Conservation (phyloP, 92 coral and sea anemone species). For the Palythoa heliodiscus region DNA sequence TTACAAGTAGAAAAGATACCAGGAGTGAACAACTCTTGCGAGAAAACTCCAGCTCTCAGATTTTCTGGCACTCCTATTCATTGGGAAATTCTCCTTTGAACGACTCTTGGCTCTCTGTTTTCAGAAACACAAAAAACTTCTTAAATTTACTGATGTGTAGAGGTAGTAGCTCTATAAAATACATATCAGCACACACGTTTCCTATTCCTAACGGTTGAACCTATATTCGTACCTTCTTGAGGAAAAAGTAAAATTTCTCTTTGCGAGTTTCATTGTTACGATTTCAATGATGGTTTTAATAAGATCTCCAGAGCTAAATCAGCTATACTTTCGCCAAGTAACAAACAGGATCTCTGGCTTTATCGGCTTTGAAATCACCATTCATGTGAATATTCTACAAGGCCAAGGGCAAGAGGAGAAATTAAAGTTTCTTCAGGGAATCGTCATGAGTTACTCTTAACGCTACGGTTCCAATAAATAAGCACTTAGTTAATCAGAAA, state of each 20-base stretch:
- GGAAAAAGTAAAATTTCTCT: neutral
- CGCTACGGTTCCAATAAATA: neutral
- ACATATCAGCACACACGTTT: neutral
- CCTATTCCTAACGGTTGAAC: neutral
- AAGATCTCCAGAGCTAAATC: neutral
- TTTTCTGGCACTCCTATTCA: constrained; percentile 7
- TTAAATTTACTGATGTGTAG: neutral
- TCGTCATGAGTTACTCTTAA: neutral
- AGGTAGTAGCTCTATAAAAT: neutral
- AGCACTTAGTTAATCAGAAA: neutral
- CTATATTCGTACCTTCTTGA: neutral
- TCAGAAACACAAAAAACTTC: constrained; percentile 21
- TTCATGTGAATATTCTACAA: neutral
- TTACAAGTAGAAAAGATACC: constrained; percentile 43
- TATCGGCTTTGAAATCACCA: neutral
- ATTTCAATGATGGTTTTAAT: neutral
- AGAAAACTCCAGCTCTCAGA: constrained; percentile 11
- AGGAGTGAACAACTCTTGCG: constrained; percentile 24
- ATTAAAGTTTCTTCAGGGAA: neutral
- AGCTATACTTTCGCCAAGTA: neutral
- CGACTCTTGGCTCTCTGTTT: neutral
- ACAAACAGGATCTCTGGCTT: neutral
- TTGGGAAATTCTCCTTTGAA: constrained; percentile 9
- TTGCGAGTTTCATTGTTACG: neutral
- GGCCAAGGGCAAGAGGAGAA: no score